These are phyloP conservation scores for Peribatodes rhomboidaria DNA, from an alignment of 2,888 invertebrate species.

Conservation along the genomic window DNA sequence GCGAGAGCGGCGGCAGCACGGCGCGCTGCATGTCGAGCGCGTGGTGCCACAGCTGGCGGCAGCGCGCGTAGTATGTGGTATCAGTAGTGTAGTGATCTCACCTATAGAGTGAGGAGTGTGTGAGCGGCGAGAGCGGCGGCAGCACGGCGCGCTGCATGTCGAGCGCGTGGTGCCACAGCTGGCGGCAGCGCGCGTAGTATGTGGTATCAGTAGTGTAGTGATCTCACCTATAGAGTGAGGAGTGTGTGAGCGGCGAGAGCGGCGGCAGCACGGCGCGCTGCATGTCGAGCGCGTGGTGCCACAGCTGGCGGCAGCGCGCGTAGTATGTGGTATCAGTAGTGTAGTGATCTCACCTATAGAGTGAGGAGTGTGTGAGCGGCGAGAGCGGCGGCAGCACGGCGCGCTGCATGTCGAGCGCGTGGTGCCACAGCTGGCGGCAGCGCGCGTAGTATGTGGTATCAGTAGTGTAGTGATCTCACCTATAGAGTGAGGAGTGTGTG, in stretches of 20 bases:
- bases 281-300: constrained; percentile 99
- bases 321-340: too few species aligned
- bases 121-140: constrained; percentile 97
- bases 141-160: constrained; percentile 98
- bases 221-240: constrained; percentile 93
- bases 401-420: constrained; percentile 98
- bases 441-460: too few species aligned
- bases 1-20: constrained; percentile 96
- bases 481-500: constrained; percentile 97
- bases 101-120: constrained; percentile 95
- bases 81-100: too few species aligned
- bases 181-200: constrained; percentile 95
- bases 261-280: constrained; percentile 97
- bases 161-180: constrained; percentile 98
- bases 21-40: constrained; percentile 98
- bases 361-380: constrained; percentile 97
- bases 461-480: neutral
- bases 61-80: too few species aligned
- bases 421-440: constrained; percentile 93
- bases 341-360: too few species aligned
- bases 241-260: constrained; percentile 97
- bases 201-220: too few species aligned
- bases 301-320: constrained; percentile 86
- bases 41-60: constrained; percentile 98
- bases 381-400: constrained; percentile 96